Evolutionary conservation across 2,113 vertebrate species (phyloP), one percentile per base, ranked within the genome.

Genomic region (Emydura subglobosa): DNA sequence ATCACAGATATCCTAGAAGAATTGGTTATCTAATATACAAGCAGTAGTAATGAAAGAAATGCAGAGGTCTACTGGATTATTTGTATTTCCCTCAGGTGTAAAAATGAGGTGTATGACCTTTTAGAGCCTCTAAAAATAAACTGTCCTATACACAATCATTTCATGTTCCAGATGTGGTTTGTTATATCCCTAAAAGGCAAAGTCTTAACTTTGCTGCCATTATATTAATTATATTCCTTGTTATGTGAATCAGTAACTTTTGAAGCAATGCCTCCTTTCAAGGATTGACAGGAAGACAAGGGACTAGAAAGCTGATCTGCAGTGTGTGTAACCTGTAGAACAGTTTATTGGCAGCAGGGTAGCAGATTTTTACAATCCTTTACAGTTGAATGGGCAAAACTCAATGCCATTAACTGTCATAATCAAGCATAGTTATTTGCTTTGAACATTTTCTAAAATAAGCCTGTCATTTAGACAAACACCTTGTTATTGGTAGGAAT

Each of bases 391-490:
- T 5, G 89, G 96, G 95, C 95, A 97, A 97, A 97, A 95, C 94
- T 94, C 95, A 87, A 0, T 92, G 86, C 89, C 0, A 5, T 79
- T 96, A 92, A 47, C 92, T 85, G 44, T 91, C 96, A 83, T 91
- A 94, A 94, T 19, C 89, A 94, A 95, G 90, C 47, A 85, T 25
- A 91, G 95, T 96, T 96, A 96, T 96, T 96, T 96, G 93, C 94
- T 96, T 84, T 82, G 90, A 97, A 91, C 34, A 0, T 82, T 94
- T 89, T 47, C 93, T 97, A 95, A 96, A 97, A 91, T 87, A 96
- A 97, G 95, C 96, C 88, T 97, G 96, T 92, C 96, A 94, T 94
- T 96, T 95, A 93, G 96, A 97, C 27, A 13, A 95, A 97, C 47
- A 65, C 86, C 93, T 94, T 25, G 79, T 95, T 96, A 97, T 97